Conservation (phyloP, 2,888 invertebrate species). For the Microctonus brassicae region DNA sequence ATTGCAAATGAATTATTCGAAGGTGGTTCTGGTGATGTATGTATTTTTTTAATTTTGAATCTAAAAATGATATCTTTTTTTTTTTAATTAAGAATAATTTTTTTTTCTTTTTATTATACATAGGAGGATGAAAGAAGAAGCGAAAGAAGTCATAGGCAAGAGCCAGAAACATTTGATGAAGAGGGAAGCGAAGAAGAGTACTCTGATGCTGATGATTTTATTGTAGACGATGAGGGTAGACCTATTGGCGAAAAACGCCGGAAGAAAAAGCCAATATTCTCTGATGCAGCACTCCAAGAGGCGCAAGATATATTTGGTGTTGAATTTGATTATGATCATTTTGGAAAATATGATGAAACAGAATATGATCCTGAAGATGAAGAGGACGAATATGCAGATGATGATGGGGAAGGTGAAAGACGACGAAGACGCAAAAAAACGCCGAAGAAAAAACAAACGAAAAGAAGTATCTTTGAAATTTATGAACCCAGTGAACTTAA, state of each 20-base stretch:
- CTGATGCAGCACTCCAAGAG: constrained; percentile 93
- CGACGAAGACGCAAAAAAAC: constrained; percentile 81
- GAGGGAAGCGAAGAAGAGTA: constrained; percentile 84
- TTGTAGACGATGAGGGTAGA: constrained; percentile 95
- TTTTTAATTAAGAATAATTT: constrained; percentile 10
- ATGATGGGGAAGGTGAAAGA: constrained; percentile 75
- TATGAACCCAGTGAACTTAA: constrained; percentile 98
- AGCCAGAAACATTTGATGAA: constrained; percentile 79
- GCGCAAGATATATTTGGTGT: constrained; percentile 99
- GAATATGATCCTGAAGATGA: constrained; percentile 88
- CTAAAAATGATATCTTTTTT: too few species aligned
- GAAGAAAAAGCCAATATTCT: constrained; percentile 85
- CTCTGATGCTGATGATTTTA: constrained; percentile 95
- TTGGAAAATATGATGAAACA: constrained; percentile 88
- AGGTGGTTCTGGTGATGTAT: constrained; percentile 86
- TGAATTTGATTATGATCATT: constrained; percentile 96
- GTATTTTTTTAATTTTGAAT: constrained; percentile 59
- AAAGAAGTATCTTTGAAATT: constrained; percentile 91
- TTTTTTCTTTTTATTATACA: constrained; percentile 3
- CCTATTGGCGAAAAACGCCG: constrained; percentile 87
- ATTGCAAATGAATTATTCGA: constrained; percentile 92
- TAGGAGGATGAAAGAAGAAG: constrained; percentile 86
- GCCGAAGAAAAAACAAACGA: constrained; percentile 81
- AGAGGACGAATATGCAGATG: constrained; percentile 84
- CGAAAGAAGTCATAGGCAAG: constrained; percentile 77